Percentiles rank a stretch among this genome's conserved stretches.
Conservation (phyloP, 2,113 vertebrate genomes). For the Lepus europaeus region DNA sequence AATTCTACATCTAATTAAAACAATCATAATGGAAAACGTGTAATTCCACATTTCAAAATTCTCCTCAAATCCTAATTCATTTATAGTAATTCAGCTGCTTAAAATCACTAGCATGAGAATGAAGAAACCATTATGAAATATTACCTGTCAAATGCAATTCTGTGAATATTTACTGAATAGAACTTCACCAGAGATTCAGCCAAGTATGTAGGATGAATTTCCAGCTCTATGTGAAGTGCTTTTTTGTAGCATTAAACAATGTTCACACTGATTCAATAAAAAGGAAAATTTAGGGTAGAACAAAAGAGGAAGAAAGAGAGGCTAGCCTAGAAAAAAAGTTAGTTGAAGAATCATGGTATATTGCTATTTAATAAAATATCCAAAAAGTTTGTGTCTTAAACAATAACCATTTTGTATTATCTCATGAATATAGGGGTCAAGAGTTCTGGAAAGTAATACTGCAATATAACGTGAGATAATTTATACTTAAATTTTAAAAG, state of each 20-base stretch:
- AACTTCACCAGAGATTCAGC: conserved; percentile 80
- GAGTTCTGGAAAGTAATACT: neutral
- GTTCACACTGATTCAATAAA: conserved; percentile 31
- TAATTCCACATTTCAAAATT: conserved; percentile 77
- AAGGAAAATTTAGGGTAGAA: neutral
- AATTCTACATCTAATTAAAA: conserved; percentile 77
- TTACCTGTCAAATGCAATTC: conserved; percentile 87
- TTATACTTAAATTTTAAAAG: neutral
- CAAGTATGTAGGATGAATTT: conserved; percentile 83
- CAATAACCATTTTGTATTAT: neutral
- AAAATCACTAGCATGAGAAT: conserved; percentile 83
- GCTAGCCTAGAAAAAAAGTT: neutral
- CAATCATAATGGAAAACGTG: conserved; percentile 76
- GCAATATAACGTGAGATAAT: neutral
- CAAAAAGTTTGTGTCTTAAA: neutral
- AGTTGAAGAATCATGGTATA: neutral
- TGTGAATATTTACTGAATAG: conserved; percentile 81
- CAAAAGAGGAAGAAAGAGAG: neutral
- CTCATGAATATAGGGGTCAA: neutral
- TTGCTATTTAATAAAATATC: neutral
- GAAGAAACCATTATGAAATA: conserved; percentile 88
- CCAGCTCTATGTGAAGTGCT: conserved; percentile 60
- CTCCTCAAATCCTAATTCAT: conserved; percentile 70
- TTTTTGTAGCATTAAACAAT: conserved; percentile 62
- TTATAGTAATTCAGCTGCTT: conserved; percentile 49